Conservation (phyloP, 2,888 invertebrate genomes). For the Agrypnus murinus region DNA sequence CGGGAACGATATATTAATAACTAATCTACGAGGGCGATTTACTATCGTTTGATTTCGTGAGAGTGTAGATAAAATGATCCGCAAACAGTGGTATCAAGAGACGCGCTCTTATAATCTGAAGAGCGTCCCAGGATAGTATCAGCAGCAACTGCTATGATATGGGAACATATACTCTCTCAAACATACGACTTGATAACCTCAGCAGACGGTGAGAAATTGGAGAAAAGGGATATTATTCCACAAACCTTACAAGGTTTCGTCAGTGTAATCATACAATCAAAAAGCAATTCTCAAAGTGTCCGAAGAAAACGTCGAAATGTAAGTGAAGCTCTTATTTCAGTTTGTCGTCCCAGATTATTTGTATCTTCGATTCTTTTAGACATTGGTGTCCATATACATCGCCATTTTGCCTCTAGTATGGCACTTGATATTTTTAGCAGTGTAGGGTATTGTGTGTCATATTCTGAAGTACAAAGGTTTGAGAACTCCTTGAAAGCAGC, state of each 20-base stretch:
- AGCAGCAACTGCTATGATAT: slow-evolving; percentile 26
- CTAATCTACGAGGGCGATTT: slow-evolving; percentile 8
- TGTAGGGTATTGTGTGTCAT: slow-evolving; percentile 18
- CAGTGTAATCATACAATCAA: slow-evolving; percentile 19
- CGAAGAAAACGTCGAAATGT: slow-evolving; percentile 20
- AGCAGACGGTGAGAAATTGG: slow-evolving; percentile 21
- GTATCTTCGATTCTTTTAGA: slow-evolving; percentile 22
- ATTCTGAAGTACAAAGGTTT: slow-evolving; percentile 24
- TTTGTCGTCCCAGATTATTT: slow-evolving; percentile 24
- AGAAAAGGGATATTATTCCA: no score
- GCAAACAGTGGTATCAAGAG: no score
- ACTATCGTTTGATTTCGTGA: slow-evolving; percentile 26
- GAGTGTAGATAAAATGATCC: slow-evolving; percentile 23
- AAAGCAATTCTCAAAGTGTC: slow-evolving; percentile 24
- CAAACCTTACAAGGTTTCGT: slow-evolving; percentile 14
- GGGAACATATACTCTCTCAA: slow-evolving; percentile 16
- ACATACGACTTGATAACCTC: slow-evolving; percentile 13
- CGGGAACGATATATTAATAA: slow-evolving; percentile 20
- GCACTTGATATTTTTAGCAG: slow-evolving; percentile 18
- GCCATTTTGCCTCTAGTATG: slow-evolving; percentile 18
- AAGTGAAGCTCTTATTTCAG: slow-evolving; percentile 27
- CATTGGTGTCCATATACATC: slow-evolving; percentile 18
- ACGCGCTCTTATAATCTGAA: no score
- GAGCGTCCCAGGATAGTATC: slow-evolving; percentile 28
- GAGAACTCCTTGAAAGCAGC: slow-evolving; percentile 20